Conservation (phyloP, 2,888 invertebrate species). For the Abscondita cerata region DNA sequence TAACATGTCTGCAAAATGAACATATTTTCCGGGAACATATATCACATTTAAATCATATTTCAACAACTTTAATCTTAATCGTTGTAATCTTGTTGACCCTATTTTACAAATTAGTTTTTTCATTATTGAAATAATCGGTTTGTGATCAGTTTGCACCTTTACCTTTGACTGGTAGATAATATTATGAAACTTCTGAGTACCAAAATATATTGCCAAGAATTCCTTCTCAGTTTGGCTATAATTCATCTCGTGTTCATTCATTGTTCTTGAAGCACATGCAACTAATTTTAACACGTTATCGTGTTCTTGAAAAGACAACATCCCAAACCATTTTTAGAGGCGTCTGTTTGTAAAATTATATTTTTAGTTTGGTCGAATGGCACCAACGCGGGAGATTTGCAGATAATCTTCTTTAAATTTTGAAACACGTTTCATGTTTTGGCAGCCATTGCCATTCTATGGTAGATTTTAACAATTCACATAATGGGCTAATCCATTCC, state of each 20-base stretch:
- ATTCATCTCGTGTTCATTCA: conserved; percentile 27
- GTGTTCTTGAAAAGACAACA: neutral
- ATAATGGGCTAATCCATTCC: too few relatives aligned
- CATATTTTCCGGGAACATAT: conserved; percentile 34
- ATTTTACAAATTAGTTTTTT: conserved; percentile 31
- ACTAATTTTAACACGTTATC: conserved; percentile 11
- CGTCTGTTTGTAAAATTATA: neutral
- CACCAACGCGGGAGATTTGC: too few relatives aligned
- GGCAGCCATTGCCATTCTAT: too few relatives aligned
- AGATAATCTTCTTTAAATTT: too few relatives aligned
- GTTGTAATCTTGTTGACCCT: conserved; percentile 29
- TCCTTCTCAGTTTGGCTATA: conserved; percentile 37
- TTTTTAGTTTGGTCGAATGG: neutral
- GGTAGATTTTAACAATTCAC: too few relatives aligned
- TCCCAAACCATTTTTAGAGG: neutral
- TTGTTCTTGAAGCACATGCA: conserved; percentile 26
- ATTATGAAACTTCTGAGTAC: conserved; percentile 35
- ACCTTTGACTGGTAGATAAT: conserved; percentile 29
- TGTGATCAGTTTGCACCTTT: conserved; percentile 37
- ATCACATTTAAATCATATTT: conserved; percentile 33
- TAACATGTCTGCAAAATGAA: too few relatives aligned
- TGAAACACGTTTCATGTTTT: too few relatives aligned
- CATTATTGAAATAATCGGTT: conserved; percentile 22
- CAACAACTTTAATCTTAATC: conserved; percentile 34
- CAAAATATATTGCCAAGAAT: conserved; percentile 30